phyloP scores from a whole-genome alignment of 1,140 invertebrate genomes.

The Leptinotarsa texana region DNA sequence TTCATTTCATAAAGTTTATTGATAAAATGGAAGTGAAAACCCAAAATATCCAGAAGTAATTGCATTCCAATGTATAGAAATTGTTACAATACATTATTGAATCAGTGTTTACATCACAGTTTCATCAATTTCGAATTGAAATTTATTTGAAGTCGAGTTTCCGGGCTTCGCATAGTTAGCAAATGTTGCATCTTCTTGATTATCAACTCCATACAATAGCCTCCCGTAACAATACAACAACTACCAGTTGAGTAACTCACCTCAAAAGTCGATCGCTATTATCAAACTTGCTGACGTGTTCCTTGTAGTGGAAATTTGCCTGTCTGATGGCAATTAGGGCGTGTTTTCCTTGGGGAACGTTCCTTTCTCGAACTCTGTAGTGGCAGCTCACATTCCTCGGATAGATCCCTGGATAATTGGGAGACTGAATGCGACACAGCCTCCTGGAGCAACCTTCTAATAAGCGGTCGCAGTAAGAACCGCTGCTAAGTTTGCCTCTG shows the following conservation, averaged over 20 bases:
- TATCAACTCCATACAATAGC: no score
- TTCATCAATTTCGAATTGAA: no score
- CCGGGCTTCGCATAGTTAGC: no score
- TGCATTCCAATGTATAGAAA: no score
- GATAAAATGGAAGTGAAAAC: no score
- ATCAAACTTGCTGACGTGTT: constrained; percentile 76
- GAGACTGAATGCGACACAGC: constrained; percentile 70
- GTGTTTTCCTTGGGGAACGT: constrained; percentile 70
- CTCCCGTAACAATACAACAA: no score
- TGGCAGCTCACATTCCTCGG: constrained; percentile 83
- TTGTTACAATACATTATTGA: no score
- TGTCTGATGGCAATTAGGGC: constrained; percentile 74
- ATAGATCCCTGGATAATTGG: constrained; percentile 85
- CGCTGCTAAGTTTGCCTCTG: constrained; percentile 71
- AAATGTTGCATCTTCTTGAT: no score
- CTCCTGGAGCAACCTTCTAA: constrained; percentile 63
- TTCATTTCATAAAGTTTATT: no score
- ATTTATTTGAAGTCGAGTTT: no score
- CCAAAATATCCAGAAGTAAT: no score
- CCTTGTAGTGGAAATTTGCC: constrained; percentile 73
- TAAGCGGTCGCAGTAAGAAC: constrained; percentile 78
- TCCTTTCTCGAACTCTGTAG: constrained; percentile 60
- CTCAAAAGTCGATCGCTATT: constrained; percentile 73
- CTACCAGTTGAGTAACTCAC: constrained; percentile 57
- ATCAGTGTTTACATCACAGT: no score